Conservation (phyloP, 23 tunicate species). For the Styela clava region DNA sequence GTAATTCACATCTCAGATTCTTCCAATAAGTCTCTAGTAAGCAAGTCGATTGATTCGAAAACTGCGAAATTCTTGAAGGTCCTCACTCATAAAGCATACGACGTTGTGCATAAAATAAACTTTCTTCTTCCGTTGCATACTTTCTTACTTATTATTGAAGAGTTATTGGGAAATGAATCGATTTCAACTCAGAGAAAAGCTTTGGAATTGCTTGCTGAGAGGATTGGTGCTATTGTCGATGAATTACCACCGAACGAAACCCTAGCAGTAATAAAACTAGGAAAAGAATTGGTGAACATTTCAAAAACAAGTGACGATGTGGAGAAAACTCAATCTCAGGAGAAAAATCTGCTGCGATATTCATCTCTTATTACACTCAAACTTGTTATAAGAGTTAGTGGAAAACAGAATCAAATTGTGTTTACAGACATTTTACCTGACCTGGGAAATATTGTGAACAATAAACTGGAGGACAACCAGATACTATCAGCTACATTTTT, state of each 20-base stretch:
- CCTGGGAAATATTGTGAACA: neutral
- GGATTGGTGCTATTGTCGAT: neutral
- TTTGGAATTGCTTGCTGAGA: neutral
- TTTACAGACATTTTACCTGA: neutral
- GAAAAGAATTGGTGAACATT: neutral
- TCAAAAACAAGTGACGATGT: neutral
- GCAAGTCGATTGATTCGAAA: neutral
- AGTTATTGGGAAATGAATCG: neutral
- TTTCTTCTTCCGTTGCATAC: neutral
- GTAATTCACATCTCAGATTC: constrained; percentile 8
- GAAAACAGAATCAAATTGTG: neutral
- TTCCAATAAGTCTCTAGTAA: neutral
- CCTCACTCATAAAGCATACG: constrained; percentile 13
- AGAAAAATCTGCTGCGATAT: neutral
- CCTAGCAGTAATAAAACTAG: too few species aligned
- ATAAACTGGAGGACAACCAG: constrained; percentile 13
- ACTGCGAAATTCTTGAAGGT: constrained; percentile 14
- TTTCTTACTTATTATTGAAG: neutral
- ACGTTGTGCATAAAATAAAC: constrained; percentile 23
- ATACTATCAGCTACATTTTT: constrained; percentile 30
- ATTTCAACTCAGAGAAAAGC: constrained; percentile 1
- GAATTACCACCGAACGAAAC: neutral
- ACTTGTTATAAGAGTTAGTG: neutral
- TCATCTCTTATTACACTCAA: neutral
- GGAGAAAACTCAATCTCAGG: neutral